Base-by-base conservation (phyloP, 2,888 invertebrate species). In the Pollenia labialis region DNA sequence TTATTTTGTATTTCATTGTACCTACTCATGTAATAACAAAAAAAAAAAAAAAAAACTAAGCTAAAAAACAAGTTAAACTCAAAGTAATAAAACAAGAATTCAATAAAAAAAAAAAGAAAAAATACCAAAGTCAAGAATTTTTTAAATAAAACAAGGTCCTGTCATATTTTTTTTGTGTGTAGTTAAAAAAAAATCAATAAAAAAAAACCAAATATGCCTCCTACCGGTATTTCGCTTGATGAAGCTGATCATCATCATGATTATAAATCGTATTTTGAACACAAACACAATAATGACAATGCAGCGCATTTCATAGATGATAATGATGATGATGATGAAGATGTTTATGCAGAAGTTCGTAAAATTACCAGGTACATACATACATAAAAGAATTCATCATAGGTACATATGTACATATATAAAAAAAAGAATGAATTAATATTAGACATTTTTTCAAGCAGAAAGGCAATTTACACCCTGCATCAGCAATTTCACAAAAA, bases 361-460 rank as follows among this genome's bases (percentile, higher is more conserved):
- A 89, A 88, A 66, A 85, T 90, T 52, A 92, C 92, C 72, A 91
- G 92, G 92, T 92, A 92, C 0, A 69, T 44, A 92, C 0, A 69
- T 44, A 52, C 87, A 89, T 50, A 81, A 16, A 48, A 40, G 44
- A 14, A n/a, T 6, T 40, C 12, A 46, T 32, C 32, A 32, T 32
- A n/a, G n/a, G n/a, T n/a, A n/a, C n/a, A n/a, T n/a, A n/a, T n/a
- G n/a, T n/a, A 6, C 6, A 32, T 2, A 23, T 23, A 23, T 23
- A 23, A 23, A 23, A 23, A 23, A 32, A 32, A 32, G 32, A 32
- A 32, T 6, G 4, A 32, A 32, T 32, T 32, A 32, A 32, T 4
- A 32, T 32, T 32, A 32, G 4, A 32, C 4, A 32, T 32, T 32
- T 32, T 32, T 32, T 32, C 32, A 32, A 32, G 6, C 32, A 32